These are phyloP conservation scores for Tiaroga cobitis DNA, from an alignment of 2,797 vertebrate species.

Conservation along the genomic window DNA sequence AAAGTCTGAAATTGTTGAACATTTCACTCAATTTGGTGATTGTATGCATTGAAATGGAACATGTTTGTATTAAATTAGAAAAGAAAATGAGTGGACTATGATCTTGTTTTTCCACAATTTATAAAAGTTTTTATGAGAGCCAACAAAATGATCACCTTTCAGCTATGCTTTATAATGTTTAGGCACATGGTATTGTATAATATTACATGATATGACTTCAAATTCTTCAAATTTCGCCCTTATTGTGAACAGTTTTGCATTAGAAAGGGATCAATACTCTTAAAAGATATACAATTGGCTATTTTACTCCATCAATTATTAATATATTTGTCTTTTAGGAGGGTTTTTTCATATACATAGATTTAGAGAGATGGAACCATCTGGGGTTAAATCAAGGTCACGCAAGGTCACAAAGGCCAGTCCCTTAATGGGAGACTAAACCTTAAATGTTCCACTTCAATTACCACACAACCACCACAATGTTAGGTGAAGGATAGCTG, in stretches of 20 bases:
- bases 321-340: not conserved
- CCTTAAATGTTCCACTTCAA: not conserved
- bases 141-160: not conserved
- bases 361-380: not conserved
- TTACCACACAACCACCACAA: not conserved
- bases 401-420: not conserved
- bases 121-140: not conserved
- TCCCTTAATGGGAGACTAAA: not conserved
- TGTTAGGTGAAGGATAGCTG: not conserved
- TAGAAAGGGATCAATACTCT: not conserved
- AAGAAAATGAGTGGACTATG: not conserved
- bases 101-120: not conserved
- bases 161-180: not conserved
- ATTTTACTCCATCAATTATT: not conserved
- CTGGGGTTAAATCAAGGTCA: not conserved
- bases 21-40: not conserved
- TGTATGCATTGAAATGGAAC: not conserved
- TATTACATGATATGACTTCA: not conserved
- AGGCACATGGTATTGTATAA: not conserved
- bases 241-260: not conserved
- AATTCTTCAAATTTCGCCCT: not conserved
- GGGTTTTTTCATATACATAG: not conserved
- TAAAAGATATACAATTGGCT: not conserved
- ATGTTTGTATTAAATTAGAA: not conserved
- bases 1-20: not conserved